Percentiles rank a stretch among this genome's conserved stretches.
phyloP scores from a whole-genome alignment of 2,113 vertebrate species.

The Solea solea region DNA sequence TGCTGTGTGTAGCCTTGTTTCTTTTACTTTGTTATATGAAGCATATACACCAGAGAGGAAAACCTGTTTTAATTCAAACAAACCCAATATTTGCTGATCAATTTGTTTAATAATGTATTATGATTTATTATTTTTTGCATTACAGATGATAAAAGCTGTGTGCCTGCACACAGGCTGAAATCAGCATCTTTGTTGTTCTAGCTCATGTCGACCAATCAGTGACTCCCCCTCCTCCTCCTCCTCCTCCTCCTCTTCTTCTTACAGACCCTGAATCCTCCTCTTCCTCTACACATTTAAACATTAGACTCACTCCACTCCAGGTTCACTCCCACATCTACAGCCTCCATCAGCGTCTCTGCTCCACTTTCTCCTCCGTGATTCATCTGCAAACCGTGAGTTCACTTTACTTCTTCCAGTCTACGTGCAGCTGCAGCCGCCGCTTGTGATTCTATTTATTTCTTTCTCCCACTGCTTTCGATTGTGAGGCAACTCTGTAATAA shows the following conservation, averaged over 20 bases:
- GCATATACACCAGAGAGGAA: no score
- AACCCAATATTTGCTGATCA: no score
- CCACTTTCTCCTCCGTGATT: conserved; percentile 27
- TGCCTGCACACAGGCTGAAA: not conserved
- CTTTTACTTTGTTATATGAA: no score
- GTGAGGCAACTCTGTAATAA: not conserved
- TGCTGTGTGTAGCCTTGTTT: not conserved
- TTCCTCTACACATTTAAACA: conserved; percentile 14
- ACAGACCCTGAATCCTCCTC: not conserved
- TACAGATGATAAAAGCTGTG: not conserved
- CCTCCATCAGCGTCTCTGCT: conserved; percentile 21
- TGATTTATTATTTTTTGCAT: no score
- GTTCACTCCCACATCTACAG: conserved; percentile 46
- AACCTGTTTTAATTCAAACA: no score
- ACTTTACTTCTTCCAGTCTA: not conserved
- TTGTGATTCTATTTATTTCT: not conserved
- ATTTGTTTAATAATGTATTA: no score
- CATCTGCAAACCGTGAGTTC: conserved; percentile 64
- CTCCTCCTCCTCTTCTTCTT: not conserved
- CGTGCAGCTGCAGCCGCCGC: not conserved
- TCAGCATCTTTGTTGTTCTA: conserved; percentile 11
- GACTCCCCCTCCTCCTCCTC: not conserved
- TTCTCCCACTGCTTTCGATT: not conserved
- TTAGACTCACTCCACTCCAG: not conserved
- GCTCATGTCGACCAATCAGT: conserved; percentile 35